A percentile compares a stretch with the other conserved stretches of the same genome.
Conservation (phyloP, 2,888 invertebrate species). For the Agrotis segetum region DNA sequence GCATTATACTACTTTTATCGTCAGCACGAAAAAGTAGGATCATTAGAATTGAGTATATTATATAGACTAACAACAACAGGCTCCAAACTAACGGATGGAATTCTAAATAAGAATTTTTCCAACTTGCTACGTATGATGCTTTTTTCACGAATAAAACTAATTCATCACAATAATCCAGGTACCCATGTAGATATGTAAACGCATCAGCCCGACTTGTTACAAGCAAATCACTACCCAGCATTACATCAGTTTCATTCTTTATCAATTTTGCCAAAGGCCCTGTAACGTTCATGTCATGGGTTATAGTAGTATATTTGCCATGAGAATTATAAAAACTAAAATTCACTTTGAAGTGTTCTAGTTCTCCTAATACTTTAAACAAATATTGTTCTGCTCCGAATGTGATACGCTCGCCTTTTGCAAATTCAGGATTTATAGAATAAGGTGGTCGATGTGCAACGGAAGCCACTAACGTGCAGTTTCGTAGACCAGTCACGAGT, state of each 20-base stretch:
- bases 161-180: slow-evolving; percentile 44
- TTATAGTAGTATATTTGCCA: slow-evolving; percentile 10
- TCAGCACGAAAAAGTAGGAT: slow-evolving; percentile 34
- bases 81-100: background rate
- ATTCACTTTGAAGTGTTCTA: slow-evolving; percentile 44
- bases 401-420: background rate
- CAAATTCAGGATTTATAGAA: slow-evolving; percentile 43
- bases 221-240: slow-evolving; percentile 40
- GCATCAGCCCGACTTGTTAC: slow-evolving; percentile 23
- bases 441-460: slow-evolving; percentile 53
- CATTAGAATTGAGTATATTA: slow-evolving; percentile 19
- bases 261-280: slow-evolving; percentile 37
- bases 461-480: slow-evolving; percentile 73
- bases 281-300: slow-evolving; percentile 32
- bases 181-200: slow-evolving; percentile 46
- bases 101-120: slow-evolving; percentile 1
- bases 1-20: slow-evolving; percentile 44
- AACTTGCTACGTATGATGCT: slow-evolving; percentile 9
- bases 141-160: slow-evolving; percentile 38
- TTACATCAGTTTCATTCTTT: slow-evolving; percentile 46
- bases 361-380: slow-evolving; percentile 41
- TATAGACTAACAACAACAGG: background rate
- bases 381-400: slow-evolving; percentile 52
- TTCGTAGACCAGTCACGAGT: slow-evolving; percentile 69
- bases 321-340: slow-evolving; percentile 26